Conservation (phyloP, 2,888 invertebrate species). For the Catocala nupta region DNA sequence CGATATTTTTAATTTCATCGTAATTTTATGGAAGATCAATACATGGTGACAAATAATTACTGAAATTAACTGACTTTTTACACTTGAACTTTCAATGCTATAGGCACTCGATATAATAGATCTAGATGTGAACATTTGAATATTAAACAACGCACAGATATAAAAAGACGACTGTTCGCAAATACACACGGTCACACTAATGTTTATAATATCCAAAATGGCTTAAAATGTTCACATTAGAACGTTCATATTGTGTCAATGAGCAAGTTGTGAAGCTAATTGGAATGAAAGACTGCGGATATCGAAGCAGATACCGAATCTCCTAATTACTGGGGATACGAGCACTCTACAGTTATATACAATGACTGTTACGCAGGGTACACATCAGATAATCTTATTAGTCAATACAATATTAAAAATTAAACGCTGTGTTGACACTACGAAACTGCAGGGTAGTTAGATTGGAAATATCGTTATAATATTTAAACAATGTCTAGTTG, state of each 20-base stretch:
- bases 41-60: slow-evolving; percentile 86
- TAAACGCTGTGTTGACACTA: slow-evolving; percentile 46
- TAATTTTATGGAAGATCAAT: slow-evolving; percentile 88
- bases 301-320: slow-evolving; percentile 76
- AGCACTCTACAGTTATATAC: slow-evolving; percentile 83
- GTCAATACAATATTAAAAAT: slow-evolving; percentile 60
- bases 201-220: slow-evolving; percentile 80
- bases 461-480: slow-evolving; percentile 47
- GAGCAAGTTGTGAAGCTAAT: slow-evolving; percentile 78
- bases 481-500: slow-evolving; percentile 75
- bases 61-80: slow-evolving; percentile 86
- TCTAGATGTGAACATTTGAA: slow-evolving; percentile 86
- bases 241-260: slow-evolving; percentile 72
- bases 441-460: slow-evolving; percentile 38
- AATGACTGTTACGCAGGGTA: slow-evolving; percentile 72
- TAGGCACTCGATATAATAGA: slow-evolving; percentile 87
- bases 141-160: slow-evolving; percentile 80
- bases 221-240: slow-evolving; percentile 84
- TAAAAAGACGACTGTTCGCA: slow-evolving; percentile 80
- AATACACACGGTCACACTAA: slow-evolving; percentile 80
- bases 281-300: slow-evolving; percentile 77
- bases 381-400: slow-evolving; percentile 71
- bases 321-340: slow-evolving; percentile 78
- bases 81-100: slow-evolving; percentile 86
- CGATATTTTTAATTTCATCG: slow-evolving; percentile 87